Conservation (phyloP, 2,797 vertebrate species). For the Leptatherina wallacei region DNA sequence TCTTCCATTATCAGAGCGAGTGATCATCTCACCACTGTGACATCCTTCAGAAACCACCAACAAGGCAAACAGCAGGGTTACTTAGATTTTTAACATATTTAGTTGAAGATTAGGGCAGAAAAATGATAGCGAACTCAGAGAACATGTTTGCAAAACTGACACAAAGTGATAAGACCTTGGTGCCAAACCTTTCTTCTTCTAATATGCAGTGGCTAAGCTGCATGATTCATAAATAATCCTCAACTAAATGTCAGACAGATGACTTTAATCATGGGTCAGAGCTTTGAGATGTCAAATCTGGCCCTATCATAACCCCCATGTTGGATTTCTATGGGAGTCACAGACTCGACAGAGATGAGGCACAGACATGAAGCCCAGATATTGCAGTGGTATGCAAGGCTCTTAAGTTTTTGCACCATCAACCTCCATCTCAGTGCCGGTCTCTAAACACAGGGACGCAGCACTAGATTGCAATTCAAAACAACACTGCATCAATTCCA, state of each 20-base stretch:
- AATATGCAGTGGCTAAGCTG: slow-evolving; percentile 26
- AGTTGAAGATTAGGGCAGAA: slow-evolving; percentile 35
- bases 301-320: slow-evolving; percentile 2
- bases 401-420: slow-evolving; percentile 63
- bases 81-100: slow-evolving; percentile 26
- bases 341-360: slow-evolving; percentile 24
- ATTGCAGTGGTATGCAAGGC: slow-evolving; percentile 50
- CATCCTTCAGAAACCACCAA: slow-evolving; percentile 7
- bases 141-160: slow-evolving; percentile 33
- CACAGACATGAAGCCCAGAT: slow-evolving; percentile 41
- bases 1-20: background rate
- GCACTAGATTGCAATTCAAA: slow-evolving; percentile 46
- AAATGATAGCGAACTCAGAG: slow-evolving; percentile 22
- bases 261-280: slow-evolving; percentile 53
- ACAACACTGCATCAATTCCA: slow-evolving; percentile 63
- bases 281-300: slow-evolving; percentile 41
- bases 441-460: slow-evolving; percentile 31
- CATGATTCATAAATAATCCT: slow-evolving; percentile 65
- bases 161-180: slow-evolving; percentile 43
- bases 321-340: slow-evolving; percentile 18
- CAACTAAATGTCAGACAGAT: slow-evolving; percentile 55
- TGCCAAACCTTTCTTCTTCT: slow-evolving; percentile 27
- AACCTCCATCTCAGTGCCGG: slow-evolving; percentile 57
- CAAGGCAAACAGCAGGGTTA: slow-evolving; percentile 22
- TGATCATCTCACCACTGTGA: background rate